A percentile compares a stretch with the other conserved stretches of the same genome.
Conservation (phyloP, 2,113 vertebrate species). For the Hyaena hyaena region DNA sequence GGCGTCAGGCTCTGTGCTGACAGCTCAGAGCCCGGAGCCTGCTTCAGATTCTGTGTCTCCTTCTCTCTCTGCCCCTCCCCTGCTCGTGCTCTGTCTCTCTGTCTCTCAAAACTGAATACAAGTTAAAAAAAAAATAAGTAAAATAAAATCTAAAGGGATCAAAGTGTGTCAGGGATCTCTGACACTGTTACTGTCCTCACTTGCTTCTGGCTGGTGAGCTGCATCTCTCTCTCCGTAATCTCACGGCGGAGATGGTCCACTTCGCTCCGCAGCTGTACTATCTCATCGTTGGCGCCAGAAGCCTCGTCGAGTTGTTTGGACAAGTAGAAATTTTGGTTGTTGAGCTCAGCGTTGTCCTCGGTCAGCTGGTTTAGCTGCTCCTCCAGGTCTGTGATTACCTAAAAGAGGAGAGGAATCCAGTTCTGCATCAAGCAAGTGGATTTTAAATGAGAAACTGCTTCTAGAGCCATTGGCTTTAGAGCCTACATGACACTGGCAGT, state of each 20-base stretch:
- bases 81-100: too few relatives aligned
- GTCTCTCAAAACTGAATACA: too few relatives aligned
- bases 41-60: too few relatives aligned
- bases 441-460: not conserved
- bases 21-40: too few relatives aligned
- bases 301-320: constrained; percentile 98
- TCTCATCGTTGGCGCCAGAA: constrained; percentile 94
- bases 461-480: not conserved
- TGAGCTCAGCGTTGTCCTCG: constrained; percentile 97
- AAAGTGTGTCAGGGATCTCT: not conserved
- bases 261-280: constrained; percentile 94
- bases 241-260: constrained; percentile 96
- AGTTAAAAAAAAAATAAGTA: too few relatives aligned
- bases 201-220: constrained; percentile 99
- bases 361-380: constrained; percentile 96
- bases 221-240: constrained; percentile 98
- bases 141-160: not conserved
- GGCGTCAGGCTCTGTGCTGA: too few relatives aligned
- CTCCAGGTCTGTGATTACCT: constrained; percentile 99
- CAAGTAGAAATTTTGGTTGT: constrained; percentile 98
- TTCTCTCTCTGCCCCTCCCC: too few relatives aligned
- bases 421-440: not conserved
- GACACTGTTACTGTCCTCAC: constrained; percentile 72
- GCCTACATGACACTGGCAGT: not conserved
- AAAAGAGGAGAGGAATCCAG: constrained; percentile 33